phyloP scores from a whole-genome alignment of 2,113 vertebrate species.

The Onychorhynchus coronatus region DNA sequence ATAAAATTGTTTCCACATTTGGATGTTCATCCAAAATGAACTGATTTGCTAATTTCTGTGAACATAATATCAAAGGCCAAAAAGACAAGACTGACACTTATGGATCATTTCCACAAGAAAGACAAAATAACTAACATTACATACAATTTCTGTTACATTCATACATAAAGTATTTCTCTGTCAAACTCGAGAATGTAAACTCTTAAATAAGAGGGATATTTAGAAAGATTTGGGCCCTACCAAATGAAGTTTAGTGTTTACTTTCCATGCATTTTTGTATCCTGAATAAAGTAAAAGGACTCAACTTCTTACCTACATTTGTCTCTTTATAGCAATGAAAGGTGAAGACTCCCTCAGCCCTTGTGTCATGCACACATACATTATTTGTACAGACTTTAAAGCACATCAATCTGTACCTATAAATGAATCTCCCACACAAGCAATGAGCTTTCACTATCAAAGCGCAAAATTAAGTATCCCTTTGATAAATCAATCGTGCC shows the following conservation, averaged over 20 bases:
- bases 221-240: neutral
- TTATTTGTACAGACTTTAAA: neutral
- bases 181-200: neutral
- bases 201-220: neutral
- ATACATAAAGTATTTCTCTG: neutral
- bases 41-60: neutral
- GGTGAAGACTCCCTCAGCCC: neutral
- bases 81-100: neutral
- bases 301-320: neutral
- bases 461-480: neutral
- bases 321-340: neutral
- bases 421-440: neutral
- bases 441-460: neutral
- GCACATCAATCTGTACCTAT: neutral
- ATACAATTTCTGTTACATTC: neutral
- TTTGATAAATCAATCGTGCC: neutral
- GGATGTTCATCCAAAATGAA: neutral
- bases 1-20: neutral
- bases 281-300: neutral
- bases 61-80: neutral
- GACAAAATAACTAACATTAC: neutral
- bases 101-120: neutral
- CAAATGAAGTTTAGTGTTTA: neutral
- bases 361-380: neutral
- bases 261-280: neutral